Conservation (phyloP, 2,797 vertebrate species). For the Eospalax fontanierii region DNA sequence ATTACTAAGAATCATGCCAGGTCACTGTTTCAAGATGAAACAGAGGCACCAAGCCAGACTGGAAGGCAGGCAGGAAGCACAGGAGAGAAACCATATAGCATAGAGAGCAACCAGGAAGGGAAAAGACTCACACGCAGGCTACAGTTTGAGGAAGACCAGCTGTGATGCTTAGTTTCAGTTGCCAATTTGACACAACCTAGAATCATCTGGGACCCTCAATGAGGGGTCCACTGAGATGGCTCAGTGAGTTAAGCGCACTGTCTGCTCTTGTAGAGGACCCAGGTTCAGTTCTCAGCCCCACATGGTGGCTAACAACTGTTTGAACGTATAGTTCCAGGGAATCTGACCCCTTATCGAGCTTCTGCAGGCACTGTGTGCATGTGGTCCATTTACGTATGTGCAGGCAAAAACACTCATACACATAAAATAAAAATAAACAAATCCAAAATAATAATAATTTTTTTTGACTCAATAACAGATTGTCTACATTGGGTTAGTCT, state of each 20-base stretch:
- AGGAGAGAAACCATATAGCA: background rate
- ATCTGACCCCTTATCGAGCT: too few species aligned
- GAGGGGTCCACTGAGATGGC: background rate
- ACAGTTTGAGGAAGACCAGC: background rate
- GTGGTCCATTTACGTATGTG: too few species aligned
- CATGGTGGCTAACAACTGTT: too few species aligned
- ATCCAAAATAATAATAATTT: too few species aligned
- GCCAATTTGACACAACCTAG: background rate
- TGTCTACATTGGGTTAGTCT: background rate
- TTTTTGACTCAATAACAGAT: background rate
- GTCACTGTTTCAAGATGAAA: background rate
- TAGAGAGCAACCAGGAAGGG: background rate
- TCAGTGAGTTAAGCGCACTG: too few species aligned
- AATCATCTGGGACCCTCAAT: background rate
- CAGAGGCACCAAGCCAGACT: background rate
- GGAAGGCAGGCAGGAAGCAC: constrained; percentile 9
- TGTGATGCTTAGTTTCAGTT: background rate
- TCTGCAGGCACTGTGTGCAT: too few species aligned
- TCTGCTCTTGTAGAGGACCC: too few species aligned
- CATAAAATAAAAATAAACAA: too few species aligned
- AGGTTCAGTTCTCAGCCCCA: too few species aligned
- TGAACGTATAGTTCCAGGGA: too few species aligned
- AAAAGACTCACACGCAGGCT: background rate
- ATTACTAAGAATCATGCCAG: background rate
- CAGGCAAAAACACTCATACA: too few species aligned